phyloP scores from a whole-genome alignment of 1,140 invertebrate species.

The Colletes latitarsis region DNA sequence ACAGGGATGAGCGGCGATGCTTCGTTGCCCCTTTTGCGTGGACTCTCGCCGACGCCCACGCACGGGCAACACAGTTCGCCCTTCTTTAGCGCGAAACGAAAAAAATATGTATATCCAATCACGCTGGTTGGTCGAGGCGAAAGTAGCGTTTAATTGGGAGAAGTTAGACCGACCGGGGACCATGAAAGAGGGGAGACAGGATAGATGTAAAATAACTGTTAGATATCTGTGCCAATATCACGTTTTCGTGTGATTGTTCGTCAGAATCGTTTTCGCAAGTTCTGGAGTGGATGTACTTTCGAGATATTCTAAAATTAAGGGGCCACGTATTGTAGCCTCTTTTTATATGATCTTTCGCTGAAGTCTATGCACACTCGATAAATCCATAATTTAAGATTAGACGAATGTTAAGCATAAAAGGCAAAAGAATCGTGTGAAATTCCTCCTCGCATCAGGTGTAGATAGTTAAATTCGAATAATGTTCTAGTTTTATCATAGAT shows the following conservation, averaged over 20 bases:
- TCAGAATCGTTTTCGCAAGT: not conserved
- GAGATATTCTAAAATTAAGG: constrained; percentile 46
- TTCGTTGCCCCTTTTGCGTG: constrained; percentile 82
- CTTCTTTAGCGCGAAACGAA: constrained; percentile 82
- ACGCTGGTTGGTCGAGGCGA: constrained; percentile 81
- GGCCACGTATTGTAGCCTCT: constrained; percentile 43
- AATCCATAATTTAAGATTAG: not conserved
- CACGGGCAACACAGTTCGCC: constrained; percentile 80
- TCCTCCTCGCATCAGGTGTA: constrained; percentile 17
- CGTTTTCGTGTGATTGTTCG: constrained; percentile 7
- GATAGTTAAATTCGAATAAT: constrained; percentile 35
- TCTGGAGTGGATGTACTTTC: not conserved
- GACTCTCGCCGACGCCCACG: constrained; percentile 79
- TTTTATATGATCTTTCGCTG: constrained; percentile 25
- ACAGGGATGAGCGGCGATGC: constrained; percentile 78
- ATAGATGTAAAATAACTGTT: constrained; percentile 29
- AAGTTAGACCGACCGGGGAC: constrained; percentile 22
- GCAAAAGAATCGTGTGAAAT: not conserved
- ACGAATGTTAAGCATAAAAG: not conserved
- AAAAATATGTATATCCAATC: constrained; percentile 84
- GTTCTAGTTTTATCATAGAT: constrained; percentile 27
- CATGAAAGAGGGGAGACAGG: not conserved
- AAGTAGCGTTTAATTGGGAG: constrained; percentile 80
- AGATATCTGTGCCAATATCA: constrained; percentile 43
- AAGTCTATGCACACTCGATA: not conserved